Conservation (phyloP, 2,113 vertebrate species). For the Peromyscus polionotus region DNA sequence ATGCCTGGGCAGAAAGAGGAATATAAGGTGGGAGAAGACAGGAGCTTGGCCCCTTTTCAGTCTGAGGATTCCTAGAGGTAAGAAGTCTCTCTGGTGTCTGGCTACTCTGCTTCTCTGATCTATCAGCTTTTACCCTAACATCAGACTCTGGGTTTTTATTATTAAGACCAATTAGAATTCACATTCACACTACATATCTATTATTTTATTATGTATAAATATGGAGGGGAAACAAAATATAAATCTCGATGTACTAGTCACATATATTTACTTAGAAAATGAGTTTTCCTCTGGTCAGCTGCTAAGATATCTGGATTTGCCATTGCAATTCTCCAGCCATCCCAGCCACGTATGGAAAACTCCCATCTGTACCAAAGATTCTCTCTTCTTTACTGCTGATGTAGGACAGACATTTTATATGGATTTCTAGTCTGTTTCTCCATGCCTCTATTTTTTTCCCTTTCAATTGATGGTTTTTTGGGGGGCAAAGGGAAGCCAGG, state of each 20-base stretch:
- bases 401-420: background rate
- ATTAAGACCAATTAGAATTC: too few relatives aligned
- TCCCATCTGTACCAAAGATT: background rate
- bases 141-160: too few relatives aligned
- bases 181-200: background rate
- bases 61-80: too few relatives aligned
- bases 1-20: too few relatives aligned
- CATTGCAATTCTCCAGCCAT: background rate
- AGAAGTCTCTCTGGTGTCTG: too few relatives aligned
- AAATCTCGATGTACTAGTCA: background rate
- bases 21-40: too few relatives aligned
- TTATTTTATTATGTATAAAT: background rate
- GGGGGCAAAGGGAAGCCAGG: background rate
- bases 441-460: background rate
- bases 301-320: slow-evolving; percentile 27
- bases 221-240: background rate
- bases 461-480: background rate
- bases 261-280: slow-evolving; percentile 41
- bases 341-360: background rate
- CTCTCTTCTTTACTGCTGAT: background rate
- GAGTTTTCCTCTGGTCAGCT: slow-evolving; percentile 9
- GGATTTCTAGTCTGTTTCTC: background rate
- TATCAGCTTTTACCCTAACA: too few relatives aligned
- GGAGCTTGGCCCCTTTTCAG: too few relatives aligned
- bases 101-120: too few relatives aligned